phyloP scores from a whole-genome alignment of 2,797 vertebrate species.

The Natrix natrix region DNA sequence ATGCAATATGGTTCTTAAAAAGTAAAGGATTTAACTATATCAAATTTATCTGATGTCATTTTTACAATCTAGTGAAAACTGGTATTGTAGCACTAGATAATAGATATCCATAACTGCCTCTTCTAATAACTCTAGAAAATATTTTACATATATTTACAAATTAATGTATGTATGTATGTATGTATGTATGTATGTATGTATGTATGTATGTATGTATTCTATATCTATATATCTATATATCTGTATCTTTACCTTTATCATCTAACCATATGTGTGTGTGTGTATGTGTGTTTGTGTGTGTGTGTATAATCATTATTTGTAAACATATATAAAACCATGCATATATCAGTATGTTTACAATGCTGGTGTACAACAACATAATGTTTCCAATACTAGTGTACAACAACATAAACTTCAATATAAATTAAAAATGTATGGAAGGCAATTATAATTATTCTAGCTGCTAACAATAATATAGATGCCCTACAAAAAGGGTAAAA shows the following conservation, averaged over 20 bases:
- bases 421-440: background rate
- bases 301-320: background rate
- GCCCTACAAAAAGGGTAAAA: background rate
- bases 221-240: too few species aligned
- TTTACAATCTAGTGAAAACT: background rate
- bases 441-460: background rate
- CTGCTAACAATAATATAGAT: background rate
- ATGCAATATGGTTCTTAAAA: background rate
- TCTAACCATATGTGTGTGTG: background rate
- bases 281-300: too few species aligned
- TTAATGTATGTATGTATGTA: background rate
- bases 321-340: background rate
- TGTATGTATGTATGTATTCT: too few species aligned
- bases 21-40: background rate
- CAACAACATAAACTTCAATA: background rate
- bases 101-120: background rate
- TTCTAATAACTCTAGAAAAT: background rate
- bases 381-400: background rate
- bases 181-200: background rate
- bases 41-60: background rate
- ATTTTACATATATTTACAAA: background rate
- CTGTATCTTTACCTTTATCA: too few species aligned
- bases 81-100: background rate
- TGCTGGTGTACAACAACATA: background rate
- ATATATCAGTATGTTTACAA: background rate